Evolutionary conservation across 1,140 invertebrate species (phyloP), one percentile per base, ranked within the genome.

Genomic region (Sipha flava): DNA sequence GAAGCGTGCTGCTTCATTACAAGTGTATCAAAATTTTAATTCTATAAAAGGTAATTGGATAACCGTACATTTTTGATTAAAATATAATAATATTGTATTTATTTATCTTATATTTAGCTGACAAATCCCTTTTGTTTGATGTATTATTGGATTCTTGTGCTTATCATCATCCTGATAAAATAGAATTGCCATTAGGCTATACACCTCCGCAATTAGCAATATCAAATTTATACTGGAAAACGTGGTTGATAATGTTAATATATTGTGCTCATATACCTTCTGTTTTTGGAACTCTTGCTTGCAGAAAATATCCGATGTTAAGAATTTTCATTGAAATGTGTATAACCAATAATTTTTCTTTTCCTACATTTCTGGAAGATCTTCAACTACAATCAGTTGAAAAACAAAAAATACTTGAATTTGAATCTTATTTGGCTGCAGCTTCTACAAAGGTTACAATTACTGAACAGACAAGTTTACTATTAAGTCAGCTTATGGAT

Each of bases 321-420:
- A 89, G 94, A 82, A 92, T 91, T 80, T 88, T 98, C 54, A 98
- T 98, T 89, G 96, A 99, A 88, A 97, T 97, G 92, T 96, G 95
- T 83, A 98, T 99, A 83, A 98, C 96, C 9, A 96, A 95, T 83
- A 89, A 92, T 84, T 94, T 93, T 84, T 87, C 88, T 18, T 94
- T 92, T 84, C 93, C 93, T 21, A 92, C 92, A n/a, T 88, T 88
- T 82, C 88, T 85, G 2, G 88, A 90, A 81, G 92, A 93, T 84
- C 85, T 90, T 31, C 91, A 94, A 86, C 88, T 93, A 21, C 86
- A 89, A 26, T 88, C 89, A 9, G 82, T 93, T 12, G 95, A 96
- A 86, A 92, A 92, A 81, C 91, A 94, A 82, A 89, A 90, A 82
- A 96, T 98, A 81, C 84, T 98, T 0, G 93, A 97, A 86, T 97